Conservation (phyloP, 2,113 vertebrate genomes). For the Psammodynastes pulverulentus region DNA sequence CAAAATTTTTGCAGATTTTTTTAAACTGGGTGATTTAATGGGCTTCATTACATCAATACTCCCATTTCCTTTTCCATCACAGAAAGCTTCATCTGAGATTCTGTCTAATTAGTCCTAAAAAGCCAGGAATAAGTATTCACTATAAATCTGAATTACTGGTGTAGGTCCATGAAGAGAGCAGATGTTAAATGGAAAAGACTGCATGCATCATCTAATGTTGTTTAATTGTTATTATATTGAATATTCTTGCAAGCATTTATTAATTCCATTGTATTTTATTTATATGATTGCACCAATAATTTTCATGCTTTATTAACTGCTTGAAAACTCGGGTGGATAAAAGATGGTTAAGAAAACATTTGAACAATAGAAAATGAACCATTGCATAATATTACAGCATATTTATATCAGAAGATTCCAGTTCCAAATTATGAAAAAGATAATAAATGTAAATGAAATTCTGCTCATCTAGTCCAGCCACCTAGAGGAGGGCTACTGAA, state of each 20-base stretch:
- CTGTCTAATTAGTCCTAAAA: not conserved
- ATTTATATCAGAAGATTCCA: not conserved
- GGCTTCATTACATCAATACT: not conserved
- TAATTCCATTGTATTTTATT: not conserved
- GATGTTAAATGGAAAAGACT: not conserved
- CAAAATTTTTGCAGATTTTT: not conserved
- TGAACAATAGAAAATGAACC: not conserved
- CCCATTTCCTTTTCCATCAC: not conserved
- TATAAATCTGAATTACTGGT: not conserved
- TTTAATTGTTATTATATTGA: not conserved
- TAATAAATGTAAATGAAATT: not conserved
- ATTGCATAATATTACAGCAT: not conserved
- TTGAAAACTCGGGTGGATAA: not conserved
- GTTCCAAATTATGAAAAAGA: not conserved
- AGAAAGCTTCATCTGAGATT: not conserved
- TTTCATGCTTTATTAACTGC: not conserved
- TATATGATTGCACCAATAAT: not conserved
- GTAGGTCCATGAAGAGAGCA: not conserved
- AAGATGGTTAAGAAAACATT: not conserved
- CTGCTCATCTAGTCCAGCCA: not conserved
- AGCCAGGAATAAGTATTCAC: not conserved
- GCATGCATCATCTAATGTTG: not conserved
- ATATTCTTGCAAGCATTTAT: not conserved
- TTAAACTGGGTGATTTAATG: not conserved
- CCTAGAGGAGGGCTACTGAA: not conserved